Evolutionary conservation across 1,140 invertebrate genomes (phyloP).

Genomic region (Atopsyche davidsoni): DNA sequence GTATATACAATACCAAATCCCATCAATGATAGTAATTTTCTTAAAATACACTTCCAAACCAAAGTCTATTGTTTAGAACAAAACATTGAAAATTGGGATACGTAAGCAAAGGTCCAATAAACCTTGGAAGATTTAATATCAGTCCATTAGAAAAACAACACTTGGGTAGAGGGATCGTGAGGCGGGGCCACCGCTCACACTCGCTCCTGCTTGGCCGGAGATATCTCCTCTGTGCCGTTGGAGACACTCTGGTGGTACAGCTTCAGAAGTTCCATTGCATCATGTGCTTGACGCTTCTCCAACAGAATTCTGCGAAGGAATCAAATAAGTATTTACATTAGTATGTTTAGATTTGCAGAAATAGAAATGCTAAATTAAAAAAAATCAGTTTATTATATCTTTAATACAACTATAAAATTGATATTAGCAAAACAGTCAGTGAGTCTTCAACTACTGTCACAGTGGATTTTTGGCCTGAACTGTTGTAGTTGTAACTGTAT

Average conservation of each 20-base stretch:
- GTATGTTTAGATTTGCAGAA: background rate
- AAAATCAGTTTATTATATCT: too few species aligned
- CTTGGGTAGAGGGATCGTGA: constrained; percentile 21
- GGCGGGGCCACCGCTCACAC: constrained; percentile 32
- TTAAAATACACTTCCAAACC: too few species aligned
- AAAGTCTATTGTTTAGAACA: too few species aligned
- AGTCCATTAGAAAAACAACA: constrained; percentile 19
- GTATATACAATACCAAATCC: too few species aligned
- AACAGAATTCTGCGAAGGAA: constrained; percentile 55
- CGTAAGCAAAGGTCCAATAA: constrained; percentile 21
- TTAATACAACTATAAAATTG: too few species aligned
- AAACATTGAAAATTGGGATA: too few species aligned
- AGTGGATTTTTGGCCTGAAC: too few species aligned
- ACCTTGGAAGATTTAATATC: constrained; percentile 17
- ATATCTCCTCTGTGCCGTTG: constrained; percentile 45
- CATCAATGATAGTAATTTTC: too few species aligned
- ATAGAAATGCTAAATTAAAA: background rate
- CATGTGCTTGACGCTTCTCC: constrained; percentile 76
- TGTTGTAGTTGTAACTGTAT: too few species aligned
- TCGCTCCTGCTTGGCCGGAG: constrained; percentile 40
- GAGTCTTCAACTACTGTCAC: too few species aligned
- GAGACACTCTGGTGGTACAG: constrained; percentile 49
- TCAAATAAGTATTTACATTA: background rate
- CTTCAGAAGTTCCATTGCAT: constrained; percentile 71
- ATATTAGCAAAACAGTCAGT: constrained; percentile 4